Base-by-base conservation (phyloP, 2,797 vertebrate genomes). In the Enoplosus armatus region DNA sequence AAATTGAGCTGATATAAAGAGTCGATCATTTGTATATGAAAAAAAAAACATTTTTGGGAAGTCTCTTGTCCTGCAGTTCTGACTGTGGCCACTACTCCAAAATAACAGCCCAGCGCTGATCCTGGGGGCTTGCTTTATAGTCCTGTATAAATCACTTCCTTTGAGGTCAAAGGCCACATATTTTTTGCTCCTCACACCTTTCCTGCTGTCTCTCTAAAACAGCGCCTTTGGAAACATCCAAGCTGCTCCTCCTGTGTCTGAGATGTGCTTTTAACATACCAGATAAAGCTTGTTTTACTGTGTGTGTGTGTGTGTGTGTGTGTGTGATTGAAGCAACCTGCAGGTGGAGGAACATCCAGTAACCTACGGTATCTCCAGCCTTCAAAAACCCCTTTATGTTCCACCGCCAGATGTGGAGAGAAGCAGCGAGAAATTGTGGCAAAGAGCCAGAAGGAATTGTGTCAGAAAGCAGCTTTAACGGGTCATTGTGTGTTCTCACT, bases 61-160 rank as follows among this genome's bases (percentile, higher is more conserved):
- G 27, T 53, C 39, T 84, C 58, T 48, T 33, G 27, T 47, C 9
- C 71, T 82, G 64, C 48, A 79, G 20, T 80, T 85, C 77, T 68
- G 51, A 67, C 64, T 74, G 55, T 51, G 83, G 72, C 80, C 87
- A 80, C 55, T 48, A 27, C 70, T 77, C 63, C 53, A 68, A 73
- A 87, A 87, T 88, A 83, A 82, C 58, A 91, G 78, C 72, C 45
- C 65, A 69, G 69, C 67, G 48, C 75, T 62, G 75, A 83, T 89
- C 90, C 90, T 85, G 82, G 50, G 86, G 89, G 86, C 84, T 91
- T 70, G 68, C 79, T 91, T 90, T 92, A 82, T 66, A 89, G 81
- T 88, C 85, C 83, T 81, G 81, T 76, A 91, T 93, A 94, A 94
- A 94, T 94, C 90, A 88, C 90, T 90, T 92, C 87, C 87, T 89